A percentile compares a stretch with the other conserved stretches of the same genome.
Evolutionary conservation across 2,797 vertebrate species (phyloP).

Genomic region (Acanthornis magna): DNA sequence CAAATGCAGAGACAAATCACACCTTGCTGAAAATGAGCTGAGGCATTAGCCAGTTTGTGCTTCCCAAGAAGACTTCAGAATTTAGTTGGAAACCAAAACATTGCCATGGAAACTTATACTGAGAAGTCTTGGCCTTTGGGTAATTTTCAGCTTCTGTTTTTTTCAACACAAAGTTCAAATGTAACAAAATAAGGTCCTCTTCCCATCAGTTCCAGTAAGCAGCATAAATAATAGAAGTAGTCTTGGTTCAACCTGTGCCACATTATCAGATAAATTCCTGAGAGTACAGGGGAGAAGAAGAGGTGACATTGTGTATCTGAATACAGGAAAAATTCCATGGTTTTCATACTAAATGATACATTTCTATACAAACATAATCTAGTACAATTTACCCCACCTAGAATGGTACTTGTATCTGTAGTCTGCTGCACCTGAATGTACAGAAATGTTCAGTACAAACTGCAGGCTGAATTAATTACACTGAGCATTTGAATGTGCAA

Average conservation of each 20-base stretch:
- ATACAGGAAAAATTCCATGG: background rate
- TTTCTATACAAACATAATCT: background rate
- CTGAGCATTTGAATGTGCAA: background rate
- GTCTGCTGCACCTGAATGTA: background rate
- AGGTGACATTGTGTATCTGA: background rate
- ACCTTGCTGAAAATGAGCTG: background rate
- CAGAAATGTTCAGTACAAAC: background rate
- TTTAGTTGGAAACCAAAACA: background rate
- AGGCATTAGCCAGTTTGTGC: background rate
- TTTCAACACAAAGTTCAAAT: background rate
- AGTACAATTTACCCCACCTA: background rate
- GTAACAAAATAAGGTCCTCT: background rate
- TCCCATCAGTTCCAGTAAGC: background rate
- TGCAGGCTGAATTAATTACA: background rate
- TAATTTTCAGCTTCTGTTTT: background rate
- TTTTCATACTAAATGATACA: background rate
- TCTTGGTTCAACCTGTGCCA: background rate
- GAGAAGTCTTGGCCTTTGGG: background rate
- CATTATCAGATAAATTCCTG: background rate
- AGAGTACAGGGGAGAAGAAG: background rate
- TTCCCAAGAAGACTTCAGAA: background rate
- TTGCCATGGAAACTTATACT: background rate
- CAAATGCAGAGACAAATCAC: background rate
- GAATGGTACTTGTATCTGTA: background rate
- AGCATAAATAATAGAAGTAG: background rate